Evolutionary conservation across 2,888 invertebrate species (phyloP), one percentile per base, ranked within the genome.

Genomic region (Luperina nickerlii): DNA sequence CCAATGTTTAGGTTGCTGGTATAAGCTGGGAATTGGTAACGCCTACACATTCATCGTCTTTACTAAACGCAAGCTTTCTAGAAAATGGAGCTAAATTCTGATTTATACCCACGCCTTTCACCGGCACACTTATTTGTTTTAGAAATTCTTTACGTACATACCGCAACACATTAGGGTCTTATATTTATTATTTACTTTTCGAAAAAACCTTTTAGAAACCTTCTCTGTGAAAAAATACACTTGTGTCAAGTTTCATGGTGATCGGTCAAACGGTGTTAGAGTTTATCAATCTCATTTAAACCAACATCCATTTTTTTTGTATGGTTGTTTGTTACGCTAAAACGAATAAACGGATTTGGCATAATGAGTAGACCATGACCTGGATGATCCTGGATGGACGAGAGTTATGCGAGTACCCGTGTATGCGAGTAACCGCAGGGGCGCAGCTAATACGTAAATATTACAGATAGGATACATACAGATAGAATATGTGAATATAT

Each of bases 1-100:
- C 51, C 24, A 78, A 77, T 62, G 6, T 48, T 65, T 51, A 54
- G 45, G 15, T 32, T 32, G 32, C 32, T 32, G 32, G 32, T 32
- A 32, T 32, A 32, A 32, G 15, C 32, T 83, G 60, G 15, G 38
- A 68, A 78, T 68, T 27, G 67, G 62, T 48, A 83, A 80, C 84
- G 79, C 80, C 80, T 62, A 80, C 79, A 45, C 54, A 80, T 83
- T 45, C 24, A 68, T 83, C 67, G 45, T 27, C 1, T 45, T 45
- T 54, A 18, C 20, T 24, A 67, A 83, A 78, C 38, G 79, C 38
- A 62, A 83, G 67, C n/a, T 78, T 38, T 68, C 68, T 38, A 20
- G 79, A 42, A 78, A 67, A 57, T n/a, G 18, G 60, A 83, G 11
- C 38, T 78, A 67, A 24, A 83, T 67, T 67, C 38, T 18, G 78